Base-by-base conservation (phyloP, 2,113 vertebrate genomes). In the Triplophysa rosa region DNA sequence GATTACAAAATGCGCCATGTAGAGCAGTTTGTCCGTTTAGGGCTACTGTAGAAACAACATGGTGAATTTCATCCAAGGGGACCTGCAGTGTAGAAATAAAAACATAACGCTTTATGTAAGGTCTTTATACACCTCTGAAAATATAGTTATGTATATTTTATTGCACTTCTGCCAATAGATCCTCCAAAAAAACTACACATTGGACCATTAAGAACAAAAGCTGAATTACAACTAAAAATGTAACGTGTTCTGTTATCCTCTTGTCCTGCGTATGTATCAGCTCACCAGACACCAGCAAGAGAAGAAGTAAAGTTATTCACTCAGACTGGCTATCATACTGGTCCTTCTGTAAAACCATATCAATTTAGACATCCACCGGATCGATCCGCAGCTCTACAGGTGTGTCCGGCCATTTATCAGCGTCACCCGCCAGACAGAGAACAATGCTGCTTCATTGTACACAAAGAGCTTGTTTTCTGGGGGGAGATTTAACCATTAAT, bases 401-500 rank as follows among this genome's bases (percentile, higher is more conserved):
- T 84, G 79, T 29, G 72, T 84, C 42, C 11, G 56, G 63, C 49
- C 69, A 79, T 84, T 84, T 45, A 75, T 81, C 83, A 65, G 75
- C 58, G 58, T 81, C 79, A 78, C 52, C 45, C 72, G 29, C 14
- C 3, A 77, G 78, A 77, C 75, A n/a, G 56, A 67, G 67, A 74
- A 56, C 68, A 67, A 47, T 37, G 45, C 62, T 54, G 59, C 52
- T 26, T 24, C 33, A 61, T 72, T 26, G 17, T 59, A 10, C 17
- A 70, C 9, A 47, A 73, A 81, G 58, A 69, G 71, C 29, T 13
- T 64, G 21, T 70, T 72, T 80, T 59, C n/a, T 58, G 17, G 37
- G 23, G 19, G 56, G 67, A 19, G 19, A 56, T 62, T 12, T 62
- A 64, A 59, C 26, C 63, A 71, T 72, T 84, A 73, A 81, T 84